Percentiles rank a stretch among this genome's conserved stretches.
Conservation (phyloP, 2,797 vertebrate species). For the Ctenochaetus hawaiiensis region DNA sequence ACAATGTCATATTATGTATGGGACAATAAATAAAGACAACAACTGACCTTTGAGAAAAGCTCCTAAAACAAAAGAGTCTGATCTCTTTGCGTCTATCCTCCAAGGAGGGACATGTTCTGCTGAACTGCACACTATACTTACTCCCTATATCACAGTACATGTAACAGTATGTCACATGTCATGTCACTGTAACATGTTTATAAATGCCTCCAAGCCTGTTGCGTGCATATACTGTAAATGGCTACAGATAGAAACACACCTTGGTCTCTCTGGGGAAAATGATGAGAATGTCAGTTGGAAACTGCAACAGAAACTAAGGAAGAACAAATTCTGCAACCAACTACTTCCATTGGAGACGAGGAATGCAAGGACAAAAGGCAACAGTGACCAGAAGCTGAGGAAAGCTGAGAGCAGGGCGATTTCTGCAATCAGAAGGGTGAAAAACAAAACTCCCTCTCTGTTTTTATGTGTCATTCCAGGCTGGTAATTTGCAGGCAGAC, state of each 20-base stretch:
- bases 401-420: conserved; percentile 41
- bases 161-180: too few relatives aligned
- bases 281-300: conserved; percentile 7
- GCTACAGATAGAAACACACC: conserved; percentile 2
- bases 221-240: conserved; percentile 12
- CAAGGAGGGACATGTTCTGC: conserved; percentile 1
- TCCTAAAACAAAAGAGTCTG: conserved; percentile 4
- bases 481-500: conserved; percentile 68
- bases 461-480: conserved; percentile 65
- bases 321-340: conserved; percentile 19
- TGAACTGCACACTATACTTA: conserved; percentile 1
- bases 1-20: conserved; percentile 20
- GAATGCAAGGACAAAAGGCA: conserved; percentile 43
- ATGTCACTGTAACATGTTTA: conserved; percentile 1
- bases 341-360: conserved; percentile 12
- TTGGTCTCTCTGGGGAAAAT: conserved; percentile 15
- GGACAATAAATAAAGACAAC: conserved; percentile 33
- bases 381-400: conserved; percentile 44
- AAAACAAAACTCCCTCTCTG: conserved; percentile 69
- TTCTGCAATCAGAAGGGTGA: conserved; percentile 46
- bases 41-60: conserved; percentile 52
- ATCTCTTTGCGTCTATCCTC: conserved; percentile 31
- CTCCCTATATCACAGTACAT: neutral
- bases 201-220: conserved; percentile 6
- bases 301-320: conserved; percentile 22